Base-by-base conservation (phyloP, 2,113 vertebrate genomes). In the Callionymus lyra region DNA sequence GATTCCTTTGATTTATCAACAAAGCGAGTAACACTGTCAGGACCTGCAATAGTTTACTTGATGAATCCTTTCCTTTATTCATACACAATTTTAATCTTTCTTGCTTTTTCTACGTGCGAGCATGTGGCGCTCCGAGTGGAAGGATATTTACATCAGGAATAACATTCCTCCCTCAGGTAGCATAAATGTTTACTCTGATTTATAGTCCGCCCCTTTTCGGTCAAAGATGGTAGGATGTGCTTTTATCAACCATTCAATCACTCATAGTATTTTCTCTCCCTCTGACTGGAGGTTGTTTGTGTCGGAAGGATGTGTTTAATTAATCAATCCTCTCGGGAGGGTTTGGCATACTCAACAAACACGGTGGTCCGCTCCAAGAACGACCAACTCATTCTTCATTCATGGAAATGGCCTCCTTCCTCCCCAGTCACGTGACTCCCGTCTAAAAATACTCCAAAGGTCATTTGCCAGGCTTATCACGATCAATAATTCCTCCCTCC, bases 371-470 rank as follows among this genome's bases (percentile, higher is more conserved):
- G 6, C 14, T 1, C 14, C 42, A 47, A 41, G 74, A 64, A 58
- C 12, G 21, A 66, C 58, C 36, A 19, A 6, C 63, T 83, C 74
- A 76, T 82, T 80, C 50, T 47, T 77, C 77, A 84, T 82, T 76
- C 68, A 72, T 76, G 56, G 51, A 79, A 82, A 82, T 57, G 52
- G 64, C 45, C 40, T 19, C 16, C 44, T 79, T 72, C 72, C 66
- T 76, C 60, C 53, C 52, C 34, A 54, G 58, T 72, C 65, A 67
- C 66, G 69, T 51, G 54, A 62, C 53, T 63, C 38, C 34, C 11
- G 46, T 81, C 85, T 86, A 82, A 85, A 86, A 80, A 83, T 84
- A 84, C 53, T 57, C 60, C 60, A 45, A 59, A 76, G 76, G 75
- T 87, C 73, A 72, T 84, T 82, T 80, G 53, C 65, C 47, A 72